A percentile compares a stretch with the other conserved stretches of the same genome.
Evolutionary conservation across 1,140 invertebrate species (phyloP).

Genomic region (Pentalonia nigronervosa): DNA sequence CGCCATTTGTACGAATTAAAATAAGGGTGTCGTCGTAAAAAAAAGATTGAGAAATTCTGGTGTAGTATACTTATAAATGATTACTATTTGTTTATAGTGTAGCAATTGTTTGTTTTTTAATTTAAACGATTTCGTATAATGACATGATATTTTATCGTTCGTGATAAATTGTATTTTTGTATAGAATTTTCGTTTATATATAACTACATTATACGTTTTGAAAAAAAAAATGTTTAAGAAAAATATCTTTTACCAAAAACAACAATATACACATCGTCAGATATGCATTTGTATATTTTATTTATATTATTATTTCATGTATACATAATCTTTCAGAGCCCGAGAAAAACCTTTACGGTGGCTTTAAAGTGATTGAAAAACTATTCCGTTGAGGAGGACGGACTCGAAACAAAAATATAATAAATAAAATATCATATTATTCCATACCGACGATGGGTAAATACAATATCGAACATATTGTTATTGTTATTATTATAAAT

Average conservation of each 20-base stretch:
- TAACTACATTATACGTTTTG: not conserved
- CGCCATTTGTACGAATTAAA: too few relatives aligned
- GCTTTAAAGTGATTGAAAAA: not conserved
- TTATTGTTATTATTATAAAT: not conserved
- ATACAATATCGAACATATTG: not conserved
- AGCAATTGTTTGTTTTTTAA: not conserved
- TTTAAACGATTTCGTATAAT: not conserved
- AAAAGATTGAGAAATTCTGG: too few relatives aligned
- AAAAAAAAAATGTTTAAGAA: not conserved
- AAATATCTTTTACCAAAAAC: not conserved
- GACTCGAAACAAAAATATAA: too few relatives aligned
- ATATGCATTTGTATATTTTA: not conserved
- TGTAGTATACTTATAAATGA: not conserved
- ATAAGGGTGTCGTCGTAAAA: too few relatives aligned
- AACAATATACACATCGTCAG: not conserved
- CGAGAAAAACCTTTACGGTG: not conserved
- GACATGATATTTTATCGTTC: not conserved
- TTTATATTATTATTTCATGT: too few relatives aligned
- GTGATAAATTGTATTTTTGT: not conserved
- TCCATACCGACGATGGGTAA: not conserved
- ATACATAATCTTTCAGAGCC: not conserved
- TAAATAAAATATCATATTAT: not conserved
- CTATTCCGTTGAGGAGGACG: not conserved
- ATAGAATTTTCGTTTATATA: not conserved
- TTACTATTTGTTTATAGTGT: not conserved